These are phyloP conservation scores for Cervus canadensis DNA, from an alignment of 2,113 vertebrate genomes.

Conservation along the genomic window DNA sequence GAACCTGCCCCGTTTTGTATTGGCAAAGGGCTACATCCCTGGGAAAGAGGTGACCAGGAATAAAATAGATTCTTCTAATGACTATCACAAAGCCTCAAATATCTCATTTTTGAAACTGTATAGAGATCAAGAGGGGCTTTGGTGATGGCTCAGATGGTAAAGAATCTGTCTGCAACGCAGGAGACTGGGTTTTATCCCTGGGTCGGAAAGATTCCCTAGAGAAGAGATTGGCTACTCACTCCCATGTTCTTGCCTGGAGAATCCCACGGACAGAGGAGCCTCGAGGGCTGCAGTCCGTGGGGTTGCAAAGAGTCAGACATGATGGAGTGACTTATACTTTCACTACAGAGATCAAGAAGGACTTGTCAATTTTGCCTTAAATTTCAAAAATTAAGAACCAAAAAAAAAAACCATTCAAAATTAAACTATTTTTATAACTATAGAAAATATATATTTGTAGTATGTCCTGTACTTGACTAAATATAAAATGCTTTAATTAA, in stretches of 20 bases:
- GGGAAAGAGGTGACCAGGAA: neutral
- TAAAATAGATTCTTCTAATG: neutral
- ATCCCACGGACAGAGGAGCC: neutral
- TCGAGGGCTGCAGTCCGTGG: neutral
- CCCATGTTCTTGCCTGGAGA: neutral
- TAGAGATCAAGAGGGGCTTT: neutral
- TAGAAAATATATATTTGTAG: neutral
- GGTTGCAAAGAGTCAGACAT: neutral
- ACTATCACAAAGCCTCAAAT: neutral
- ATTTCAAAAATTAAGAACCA: conserved; percentile 19
- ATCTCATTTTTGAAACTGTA: neutral
- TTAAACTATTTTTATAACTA: neutral
- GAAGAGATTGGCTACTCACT: neutral
- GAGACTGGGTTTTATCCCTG: neutral
- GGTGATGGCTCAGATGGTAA: neutral
- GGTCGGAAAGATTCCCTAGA: neutral
- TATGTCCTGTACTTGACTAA: neutral
- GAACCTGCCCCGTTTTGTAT: neutral
- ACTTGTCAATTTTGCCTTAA: neutral
- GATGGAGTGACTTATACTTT: neutral
- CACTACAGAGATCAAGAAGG: neutral
- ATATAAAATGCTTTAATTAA: conserved; percentile 32
- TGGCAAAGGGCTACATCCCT: neutral
- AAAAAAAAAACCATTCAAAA: neutral
- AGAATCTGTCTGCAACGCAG: neutral